Percentiles rank a stretch among this genome's conserved stretches.
phyloP scores from a whole-genome alignment of 1,140 invertebrate genomes.

The Euwallacea similis region DNA sequence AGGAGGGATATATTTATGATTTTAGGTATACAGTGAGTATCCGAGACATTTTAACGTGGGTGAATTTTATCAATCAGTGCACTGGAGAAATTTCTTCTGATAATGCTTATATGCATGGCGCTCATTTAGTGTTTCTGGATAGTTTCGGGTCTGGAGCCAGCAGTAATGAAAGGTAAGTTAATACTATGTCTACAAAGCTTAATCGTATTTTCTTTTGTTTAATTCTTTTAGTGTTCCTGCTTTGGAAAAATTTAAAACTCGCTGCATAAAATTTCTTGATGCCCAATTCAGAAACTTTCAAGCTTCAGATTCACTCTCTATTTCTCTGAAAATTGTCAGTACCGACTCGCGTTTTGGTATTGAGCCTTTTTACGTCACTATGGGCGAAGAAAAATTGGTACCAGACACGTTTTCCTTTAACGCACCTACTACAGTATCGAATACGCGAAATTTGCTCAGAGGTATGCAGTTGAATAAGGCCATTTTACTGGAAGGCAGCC shows the following conservation, averaged over 20 bases:
- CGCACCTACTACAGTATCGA: slow-evolving; percentile 81
- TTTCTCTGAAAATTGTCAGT: slow-evolving; percentile 6
- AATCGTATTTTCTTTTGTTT: slow-evolving; percentile 2
- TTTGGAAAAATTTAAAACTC: slow-evolving; percentile 57
- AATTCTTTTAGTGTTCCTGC: slow-evolving; percentile 49
- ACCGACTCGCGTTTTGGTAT: slow-evolving; percentile 64
- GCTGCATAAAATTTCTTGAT: slow-evolving; percentile 58
- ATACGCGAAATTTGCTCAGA: slow-evolving; percentile 82
- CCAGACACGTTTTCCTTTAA: slow-evolving; percentile 68
- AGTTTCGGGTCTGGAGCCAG: slow-evolving; percentile 76
- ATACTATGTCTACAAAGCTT: background rate
- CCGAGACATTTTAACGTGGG: slow-evolving; percentile 91
- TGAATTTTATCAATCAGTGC: slow-evolving; percentile 83
- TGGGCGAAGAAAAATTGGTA: slow-evolving; percentile 50
- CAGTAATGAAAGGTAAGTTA: slow-evolving; percentile 59
- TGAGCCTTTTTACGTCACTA: slow-evolving; percentile 69
- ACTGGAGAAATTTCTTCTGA: slow-evolving; percentile 56
- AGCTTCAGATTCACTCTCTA: too few relatives aligned
- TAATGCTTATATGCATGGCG: slow-evolving; percentile 83
- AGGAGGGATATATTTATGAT: slow-evolving; percentile 29
- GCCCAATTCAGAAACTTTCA: slow-evolving; percentile 52
- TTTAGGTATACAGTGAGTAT: slow-evolving; percentile 81
- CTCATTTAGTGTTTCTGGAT: slow-evolving; percentile 89
- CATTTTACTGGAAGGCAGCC: slow-evolving; percentile 94
- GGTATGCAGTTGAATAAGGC: slow-evolving; percentile 90